Evolutionary conservation across 2,888 invertebrate genomes (phyloP), one percentile per base, ranked within the genome.

Genomic region (Balanococcus diminutus): DNA sequence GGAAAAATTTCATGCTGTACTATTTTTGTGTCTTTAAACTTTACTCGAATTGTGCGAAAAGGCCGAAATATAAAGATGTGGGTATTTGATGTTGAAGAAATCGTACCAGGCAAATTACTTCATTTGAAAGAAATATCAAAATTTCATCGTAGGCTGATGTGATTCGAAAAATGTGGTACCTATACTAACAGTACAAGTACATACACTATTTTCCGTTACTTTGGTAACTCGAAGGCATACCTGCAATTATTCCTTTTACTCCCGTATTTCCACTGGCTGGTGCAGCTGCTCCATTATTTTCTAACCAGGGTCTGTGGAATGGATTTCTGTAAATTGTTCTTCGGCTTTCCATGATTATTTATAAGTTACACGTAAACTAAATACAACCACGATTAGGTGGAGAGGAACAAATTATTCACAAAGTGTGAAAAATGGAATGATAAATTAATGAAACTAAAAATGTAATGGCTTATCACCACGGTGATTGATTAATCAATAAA

Each of bases 161-260:
- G n/a, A n/a, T n/a, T n/a, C n/a, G n/a, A 36, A 36, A 46, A 46
- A 36, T 22, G 2, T 22, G 14, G 56, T 56, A 31, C n/a, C n/a
- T n/a, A n/a, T n/a, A n/a, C n/a, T n/a, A n/a, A n/a, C n/a, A n/a
- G n/a, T n/a, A n/a, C n/a, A n/a, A n/a, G n/a, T n/a, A n/a, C n/a
- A n/a, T n/a, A n/a, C n/a, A n/a, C n/a, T n/a, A n/a, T n/a, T n/a
- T n/a, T n/a, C n/a, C n/a, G n/a, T n/a, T n/a, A n/a, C n/a, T n/a
- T n/a, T n/a, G n/a, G n/a, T n/a, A 39, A 5, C 56, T 85, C 36
- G 8, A 36, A 36, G 11, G 32, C 87, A 86, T 87, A 89, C 89
- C 89, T 75, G 96, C 98, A 86, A 98, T 92, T 87, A 98, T 96
- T 89, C 98, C 98, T 91, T 98, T 98, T 51, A 98, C 88, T 16